A percentile compares a stretch with the other conserved stretches of the same genome.
Evolutionary conservation across 2,888 invertebrate genomes (phyloP).

Genomic region (Rhyacophila evoluta): DNA sequence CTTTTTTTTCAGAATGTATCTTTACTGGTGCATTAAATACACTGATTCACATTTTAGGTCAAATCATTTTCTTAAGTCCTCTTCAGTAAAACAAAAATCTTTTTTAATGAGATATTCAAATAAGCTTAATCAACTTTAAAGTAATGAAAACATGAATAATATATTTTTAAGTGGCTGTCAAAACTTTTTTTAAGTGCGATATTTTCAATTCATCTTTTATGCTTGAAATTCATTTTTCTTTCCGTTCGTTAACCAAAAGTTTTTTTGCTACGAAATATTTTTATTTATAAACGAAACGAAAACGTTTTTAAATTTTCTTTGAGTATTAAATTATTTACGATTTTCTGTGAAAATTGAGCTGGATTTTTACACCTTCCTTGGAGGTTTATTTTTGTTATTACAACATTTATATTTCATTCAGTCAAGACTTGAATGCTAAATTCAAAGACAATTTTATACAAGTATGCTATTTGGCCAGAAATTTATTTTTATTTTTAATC

Average conservation of each 20-base stretch:
- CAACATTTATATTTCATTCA: no score
- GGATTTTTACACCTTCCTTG: not conserved
- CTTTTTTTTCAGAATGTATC: no score
- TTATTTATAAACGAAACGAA: not conserved
- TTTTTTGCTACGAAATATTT: not conserved
- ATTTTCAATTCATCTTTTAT: constrained; percentile 3
- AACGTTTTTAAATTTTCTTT: not conserved
- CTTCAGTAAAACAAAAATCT: not conserved
- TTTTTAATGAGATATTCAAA: not conserved
- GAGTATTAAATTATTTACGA: not conserved
- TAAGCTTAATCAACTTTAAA: constrained; percentile 11
- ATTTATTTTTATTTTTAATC: no score
- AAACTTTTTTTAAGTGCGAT: constrained; percentile 19
- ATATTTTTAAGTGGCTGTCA: constrained; percentile 22
- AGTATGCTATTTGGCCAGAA: no score
- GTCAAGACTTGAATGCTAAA: no score
- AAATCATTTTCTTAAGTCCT: not conserved
- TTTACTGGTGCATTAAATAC: no score
- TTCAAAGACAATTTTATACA: no score
- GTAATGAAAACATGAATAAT: constrained; percentile 24
- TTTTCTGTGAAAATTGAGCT: not conserved
- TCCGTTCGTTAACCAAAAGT: not conserved
- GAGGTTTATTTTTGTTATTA: no score
- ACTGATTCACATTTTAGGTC: no score
- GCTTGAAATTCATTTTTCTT: not conserved